Evolutionary conservation across 2,797 vertebrate species (phyloP).

Genomic region (Scleropages formosus): DNA sequence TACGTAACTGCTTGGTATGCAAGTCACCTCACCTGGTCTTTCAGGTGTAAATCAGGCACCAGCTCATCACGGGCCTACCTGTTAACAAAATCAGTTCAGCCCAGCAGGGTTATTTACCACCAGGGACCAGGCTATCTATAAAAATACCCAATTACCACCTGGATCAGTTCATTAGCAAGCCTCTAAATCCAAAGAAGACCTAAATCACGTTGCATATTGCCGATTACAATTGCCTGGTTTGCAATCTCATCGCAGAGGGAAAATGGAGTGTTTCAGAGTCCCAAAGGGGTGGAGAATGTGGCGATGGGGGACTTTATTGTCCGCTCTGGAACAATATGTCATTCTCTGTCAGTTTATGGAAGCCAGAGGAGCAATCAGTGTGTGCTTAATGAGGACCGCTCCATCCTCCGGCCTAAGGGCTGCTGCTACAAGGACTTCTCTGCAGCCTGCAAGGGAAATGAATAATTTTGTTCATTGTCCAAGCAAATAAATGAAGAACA

Average conservation of each 20-base stretch:
- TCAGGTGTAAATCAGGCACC: background rate
- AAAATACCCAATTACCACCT: constrained; percentile 37
- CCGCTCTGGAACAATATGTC: constrained; percentile 62
- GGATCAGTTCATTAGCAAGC: constrained; percentile 40
- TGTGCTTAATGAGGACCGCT: constrained; percentile 64
- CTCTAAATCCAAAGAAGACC: constrained; percentile 31
- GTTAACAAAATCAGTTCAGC: constrained; percentile 15
- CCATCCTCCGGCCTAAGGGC: constrained; percentile 32
- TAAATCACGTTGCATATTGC: constrained; percentile 43
- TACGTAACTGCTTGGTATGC: no score
- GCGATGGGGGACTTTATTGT: constrained; percentile 53
- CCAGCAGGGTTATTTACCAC: constrained; percentile 35
- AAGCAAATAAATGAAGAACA: constrained; percentile 40
- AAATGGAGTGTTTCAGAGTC: constrained; percentile 39
- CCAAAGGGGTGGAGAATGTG: constrained; percentile 33
- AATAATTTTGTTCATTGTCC: constrained; percentile 63
- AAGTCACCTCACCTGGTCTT: no score
- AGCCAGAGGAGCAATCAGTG: constrained; percentile 70
- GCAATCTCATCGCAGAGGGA: constrained; percentile 33
- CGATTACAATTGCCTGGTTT: constrained; percentile 40
- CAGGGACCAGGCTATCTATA: constrained; percentile 30
- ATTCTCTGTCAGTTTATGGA: constrained; percentile 55
- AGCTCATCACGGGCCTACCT: background rate
- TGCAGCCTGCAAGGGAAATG: constrained; percentile 54
- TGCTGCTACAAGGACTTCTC: constrained; percentile 45